Conservation (phyloP, 2,888 invertebrate genomes). For the Heliconius charithonia region DNA sequence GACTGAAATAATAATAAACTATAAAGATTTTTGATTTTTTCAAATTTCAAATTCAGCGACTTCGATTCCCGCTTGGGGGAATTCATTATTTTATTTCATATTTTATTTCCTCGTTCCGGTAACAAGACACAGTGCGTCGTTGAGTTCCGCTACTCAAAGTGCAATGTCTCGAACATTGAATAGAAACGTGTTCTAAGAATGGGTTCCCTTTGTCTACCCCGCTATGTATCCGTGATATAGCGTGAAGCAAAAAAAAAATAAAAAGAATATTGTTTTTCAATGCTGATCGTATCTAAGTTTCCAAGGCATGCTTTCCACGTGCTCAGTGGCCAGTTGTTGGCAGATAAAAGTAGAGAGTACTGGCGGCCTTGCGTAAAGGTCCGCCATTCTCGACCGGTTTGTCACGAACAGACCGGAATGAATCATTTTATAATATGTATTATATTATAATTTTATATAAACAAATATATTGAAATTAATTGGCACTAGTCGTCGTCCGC, state of each 20-base stretch:
- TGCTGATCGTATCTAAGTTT: not conserved
- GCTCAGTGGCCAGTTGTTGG: not conserved
- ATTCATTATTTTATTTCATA: no score
- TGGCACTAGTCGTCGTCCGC: no score
- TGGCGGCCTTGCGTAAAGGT: slow-evolving; percentile 71
- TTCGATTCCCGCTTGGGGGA: no score
- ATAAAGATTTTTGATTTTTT: no score
- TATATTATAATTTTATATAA: not conserved
- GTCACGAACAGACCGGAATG: slow-evolving; percentile 58
- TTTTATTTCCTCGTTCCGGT: no score
- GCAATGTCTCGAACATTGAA: no score
- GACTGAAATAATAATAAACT: slow-evolving; percentile 1
- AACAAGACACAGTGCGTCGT: no score
- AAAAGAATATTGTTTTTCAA: not conserved
- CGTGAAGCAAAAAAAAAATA: not conserved
- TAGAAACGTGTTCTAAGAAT: no score
- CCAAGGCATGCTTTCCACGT: slow-evolving; percentile 1
- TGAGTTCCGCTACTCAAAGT: no score
- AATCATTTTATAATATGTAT: slow-evolving; percentile 42
- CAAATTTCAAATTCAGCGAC: no score
- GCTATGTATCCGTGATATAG: not conserved
- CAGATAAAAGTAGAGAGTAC: slow-evolving; percentile 23
- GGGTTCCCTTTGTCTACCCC: not conserved
- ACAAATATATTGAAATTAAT: not conserved
- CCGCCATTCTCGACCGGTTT: slow-evolving; percentile 70